Evolutionary conservation across 1,140 invertebrate genomes (phyloP), one percentile per base, ranked within the genome.

Genomic region (Nephila pilipes): DNA sequence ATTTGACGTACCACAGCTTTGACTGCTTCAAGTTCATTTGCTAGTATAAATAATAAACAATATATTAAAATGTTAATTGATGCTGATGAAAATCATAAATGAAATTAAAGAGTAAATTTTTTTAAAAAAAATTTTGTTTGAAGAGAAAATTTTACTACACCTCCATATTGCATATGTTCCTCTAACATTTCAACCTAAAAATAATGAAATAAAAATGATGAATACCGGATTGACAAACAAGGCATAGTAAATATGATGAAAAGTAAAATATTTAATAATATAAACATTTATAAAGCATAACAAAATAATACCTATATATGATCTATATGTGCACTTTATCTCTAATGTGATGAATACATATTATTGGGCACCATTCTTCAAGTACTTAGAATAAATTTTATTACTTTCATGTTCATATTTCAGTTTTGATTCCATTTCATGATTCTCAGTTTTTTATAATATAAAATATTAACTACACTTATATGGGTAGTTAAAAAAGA

Each of bases 161-260:
- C 96, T 95, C 98, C 98, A 94, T 97, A 97, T 93, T 97, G 97
- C 1, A 98, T 97, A 95, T 99, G 98, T 94, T 99, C 99, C 95
- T 99, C 98, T 16, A 99, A 96, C 97, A 99, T 99, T 96, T 99
- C 99, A 79, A 98, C 97, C 94, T 95, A 81, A n/a, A 95, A 94
- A 90, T 81, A 81, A 81, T 55, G 6, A 65, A 8, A 36, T 36
- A 14, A 38, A 80, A 14, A 22, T 80, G 38, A 46, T 46, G 0
- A 38, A 80, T 46, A 80, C 1, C 5, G n/a, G 18, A 36, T 16
- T 80, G n/a, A 20, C 22, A 80, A 80, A 80, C 5, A 80, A 14
- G 1, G 38, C 4, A 4, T 46, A 12, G 22, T 79, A 38, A 36
- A 36, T 18, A 36, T 25, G 29, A 10, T 79, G 25, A 36, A 36